Percentiles rank a stretch among this genome's conserved stretches.
phyloP scores from a whole-genome alignment of 2,113 vertebrate genomes.

The Eclectus roratus region DNA sequence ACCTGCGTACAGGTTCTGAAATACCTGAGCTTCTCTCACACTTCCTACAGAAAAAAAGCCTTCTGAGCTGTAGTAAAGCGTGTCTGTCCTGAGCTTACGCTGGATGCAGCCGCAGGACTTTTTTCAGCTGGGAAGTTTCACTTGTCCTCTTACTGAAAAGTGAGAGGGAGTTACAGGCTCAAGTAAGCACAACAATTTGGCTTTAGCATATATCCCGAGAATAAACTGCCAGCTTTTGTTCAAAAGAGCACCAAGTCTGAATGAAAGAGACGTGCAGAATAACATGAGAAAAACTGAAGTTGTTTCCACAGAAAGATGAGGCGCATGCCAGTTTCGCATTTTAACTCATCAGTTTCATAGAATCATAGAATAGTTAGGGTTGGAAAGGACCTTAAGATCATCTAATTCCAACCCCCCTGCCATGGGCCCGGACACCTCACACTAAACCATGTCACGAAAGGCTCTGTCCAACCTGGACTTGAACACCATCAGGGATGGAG shows the following conservation, averaged over 20 bases:
- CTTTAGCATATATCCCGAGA: neutral
- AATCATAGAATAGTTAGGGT: too few species aligned
- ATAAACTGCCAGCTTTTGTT: neutral
- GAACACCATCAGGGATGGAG: too few species aligned
- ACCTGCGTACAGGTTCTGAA: neutral
- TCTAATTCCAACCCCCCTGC: too few species aligned
- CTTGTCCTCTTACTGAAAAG: neutral
- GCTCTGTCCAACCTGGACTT: too few species aligned
- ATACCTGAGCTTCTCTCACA: neutral
- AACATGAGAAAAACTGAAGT: neutral
- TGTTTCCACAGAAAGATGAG: conserved; percentile 13
- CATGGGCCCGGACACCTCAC: too few species aligned
- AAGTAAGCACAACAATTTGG: neutral
- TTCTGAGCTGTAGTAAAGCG: neutral
- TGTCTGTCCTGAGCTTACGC: neutral
- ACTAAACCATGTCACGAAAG: too few species aligned
- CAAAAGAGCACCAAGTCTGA: neutral
- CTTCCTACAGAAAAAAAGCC: neutral
- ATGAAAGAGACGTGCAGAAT: neutral
- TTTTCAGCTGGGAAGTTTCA: neutral
- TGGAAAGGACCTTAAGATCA: too few species aligned
- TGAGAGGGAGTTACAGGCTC: neutral
- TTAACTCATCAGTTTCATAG: neutral
- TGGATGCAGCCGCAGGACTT: neutral
- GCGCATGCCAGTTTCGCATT: neutral